These are phyloP conservation scores for Bufotes viridis DNA, from an alignment of 2,797 vertebrate species.

Conservation along the genomic window DNA sequence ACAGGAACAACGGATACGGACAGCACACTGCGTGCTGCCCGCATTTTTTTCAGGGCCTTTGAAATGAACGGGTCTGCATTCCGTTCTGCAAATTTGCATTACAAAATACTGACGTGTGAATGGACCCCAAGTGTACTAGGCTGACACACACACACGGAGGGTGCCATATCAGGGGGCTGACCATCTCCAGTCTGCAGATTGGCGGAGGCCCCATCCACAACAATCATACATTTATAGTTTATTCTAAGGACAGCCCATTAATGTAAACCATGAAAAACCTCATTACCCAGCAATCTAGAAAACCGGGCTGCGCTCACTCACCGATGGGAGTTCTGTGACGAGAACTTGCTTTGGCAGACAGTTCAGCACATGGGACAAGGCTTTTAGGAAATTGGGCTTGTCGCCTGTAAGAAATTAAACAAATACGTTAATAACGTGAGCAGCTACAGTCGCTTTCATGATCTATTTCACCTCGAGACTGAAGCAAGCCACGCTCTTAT, in stretches of 20 bases:
- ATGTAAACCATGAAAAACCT: not conserved
- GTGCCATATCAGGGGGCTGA: too few species aligned
- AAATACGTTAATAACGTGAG: not conserved
- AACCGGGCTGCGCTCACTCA: slow-evolving; percentile 72
- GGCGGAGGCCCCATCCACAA: too few species aligned
- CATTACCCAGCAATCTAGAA: not conserved
- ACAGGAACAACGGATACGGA: too few species aligned
- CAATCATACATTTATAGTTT: too few species aligned
- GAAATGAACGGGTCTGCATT: too few species aligned
- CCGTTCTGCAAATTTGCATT: too few species aligned
- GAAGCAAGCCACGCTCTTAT: not conserved
- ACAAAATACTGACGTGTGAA: too few species aligned
- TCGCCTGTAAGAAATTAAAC: slow-evolving; percentile 75
- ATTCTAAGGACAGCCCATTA: not conserved
- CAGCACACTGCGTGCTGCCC: too few species aligned
- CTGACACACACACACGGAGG: too few species aligned
- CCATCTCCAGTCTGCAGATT: too few species aligned
- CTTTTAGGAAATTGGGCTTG: slow-evolving; percentile 93
- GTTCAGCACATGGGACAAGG: slow-evolving; percentile 92
- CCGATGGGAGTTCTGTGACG: slow-evolving; percentile 89
- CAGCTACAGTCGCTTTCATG: not conserved
- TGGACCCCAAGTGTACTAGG: too few species aligned
- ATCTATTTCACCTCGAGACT: not conserved
- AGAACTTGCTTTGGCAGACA: slow-evolving; percentile 92
- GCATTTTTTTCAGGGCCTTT: too few species aligned